Base-by-base conservation (phyloP, 2,113 vertebrate genomes). In the Cryptotis parvus region DNA sequence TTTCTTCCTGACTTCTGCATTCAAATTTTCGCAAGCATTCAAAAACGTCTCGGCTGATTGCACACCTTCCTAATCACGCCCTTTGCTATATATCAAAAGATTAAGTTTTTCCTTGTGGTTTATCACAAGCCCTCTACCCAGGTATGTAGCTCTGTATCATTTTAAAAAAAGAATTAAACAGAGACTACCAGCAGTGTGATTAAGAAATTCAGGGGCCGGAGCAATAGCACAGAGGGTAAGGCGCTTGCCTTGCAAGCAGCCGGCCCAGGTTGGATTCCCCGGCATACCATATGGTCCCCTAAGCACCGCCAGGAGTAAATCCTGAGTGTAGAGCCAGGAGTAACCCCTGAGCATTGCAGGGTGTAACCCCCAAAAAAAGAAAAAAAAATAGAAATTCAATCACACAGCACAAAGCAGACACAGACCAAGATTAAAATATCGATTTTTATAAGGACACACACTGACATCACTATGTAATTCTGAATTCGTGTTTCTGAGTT, bases 1-100 rank as follows among this genome's bases (percentile, higher is more conserved):
- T 39, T 68, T 79, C 55, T 81, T 55, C 22, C 74, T 89, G 85
- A 10, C 8, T 66, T 89, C 68, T 43, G 27, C 43, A 76, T 75
- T 86, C 45, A 89, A 93, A 22, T 14, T 87, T 90, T 63, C 79
- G 35, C 78, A 89, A 70, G 55, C 63, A 14, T 66, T 90, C 74
- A 92, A 65, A 94, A 74, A 31, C n/a, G 26, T 33, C 33, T 41
- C n/a, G 22, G 35, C 65, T 74, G 49, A 55, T n/a, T 81, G 69
- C 24, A 63, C 33, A 84, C n/a, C 12, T 29, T 92, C 33, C 33
- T 41, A 39, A 79, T 74, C 24, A 26, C 55, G 15, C 12, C 26
- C 61, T 76, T 26, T 79, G 26, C 68, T 43, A 79, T 9, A 24
- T n/a, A 35, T 31, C 33, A 58, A 58, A 90, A 87, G 26, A 61